Evolutionary conservation across 2,113 vertebrate genomes (phyloP), one percentile per base, ranked within the genome.

Genomic region (Zosterops borbonicus): DNA sequence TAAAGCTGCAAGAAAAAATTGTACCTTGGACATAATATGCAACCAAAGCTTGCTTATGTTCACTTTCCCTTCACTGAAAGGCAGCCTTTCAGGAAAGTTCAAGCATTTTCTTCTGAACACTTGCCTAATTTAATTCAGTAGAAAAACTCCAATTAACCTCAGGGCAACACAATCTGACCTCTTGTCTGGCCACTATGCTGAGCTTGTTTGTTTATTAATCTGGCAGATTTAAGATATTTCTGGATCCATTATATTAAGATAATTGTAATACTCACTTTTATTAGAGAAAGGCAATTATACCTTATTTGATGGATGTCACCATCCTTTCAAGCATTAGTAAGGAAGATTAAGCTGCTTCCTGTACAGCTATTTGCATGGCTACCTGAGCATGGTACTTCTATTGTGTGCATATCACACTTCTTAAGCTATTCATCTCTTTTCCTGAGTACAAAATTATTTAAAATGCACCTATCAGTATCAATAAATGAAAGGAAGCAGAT

Each of bases 401-500:
- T 89, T 97, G 84, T 95, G 81, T 69, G 73, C 91, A 68, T 89
- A 96, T 96, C 68, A 6, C 91, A 81, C 96, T 97, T 96, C 96
- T 97, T 94, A 44, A 90, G 78, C 94, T 95, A 93, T 97, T 97
- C 77, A 68, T 83, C 91, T 92, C 67, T 94, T 97, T 97, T 97
- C 92, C 92, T 19, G 76, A 96, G 85, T 74, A 93, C 83, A 95
- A 95, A 94, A 95, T 97, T 88, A 76, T 94, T 97, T 88, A 89
- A 96, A 97, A 97, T 90, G 91, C 92, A 97, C 89, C 87, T 97
- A 98, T 97, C 92, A 63, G 87, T 96, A 95, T 96, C 96, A 96
- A 95, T 96, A 97, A 97, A 97, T 92, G 95, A 97, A 98, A 97
- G 95, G 94, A 96, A 98, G 84, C 95, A 89, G 94, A 97, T 75